Percentiles rank a stretch among this genome's conserved stretches.
Evolutionary conservation across 2,888 invertebrate genomes (phyloP).

Genomic region (Esperia sulphurella): DNA sequence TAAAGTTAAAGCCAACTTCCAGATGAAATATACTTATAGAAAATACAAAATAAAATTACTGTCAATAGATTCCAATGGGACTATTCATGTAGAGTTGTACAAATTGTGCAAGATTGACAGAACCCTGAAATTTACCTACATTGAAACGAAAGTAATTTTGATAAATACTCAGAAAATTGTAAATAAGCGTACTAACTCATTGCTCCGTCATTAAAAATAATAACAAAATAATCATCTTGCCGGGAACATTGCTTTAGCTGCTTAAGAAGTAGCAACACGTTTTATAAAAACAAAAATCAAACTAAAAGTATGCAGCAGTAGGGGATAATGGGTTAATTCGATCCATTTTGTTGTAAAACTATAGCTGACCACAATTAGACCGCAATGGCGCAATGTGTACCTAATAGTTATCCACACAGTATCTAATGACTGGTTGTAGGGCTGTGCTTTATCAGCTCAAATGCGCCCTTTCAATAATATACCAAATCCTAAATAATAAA

Average conservation of each 20-base stretch:
- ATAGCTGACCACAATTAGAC: conserved; percentile 26
- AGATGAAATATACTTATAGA: no score
- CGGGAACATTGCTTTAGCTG: conserved; percentile 7
- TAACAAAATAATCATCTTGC: conserved; percentile 15
- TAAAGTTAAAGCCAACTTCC: no score
- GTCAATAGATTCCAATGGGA: no score
- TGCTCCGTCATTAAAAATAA: conserved; percentile 13
- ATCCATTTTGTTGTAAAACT: conserved; percentile 32
- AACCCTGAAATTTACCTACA: not conserved
- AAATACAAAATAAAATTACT: no score
- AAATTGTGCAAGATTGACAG: not conserved
- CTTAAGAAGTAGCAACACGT: conserved; percentile 14
- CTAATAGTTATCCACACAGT: conserved; percentile 27
- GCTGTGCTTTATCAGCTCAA: not conserved
- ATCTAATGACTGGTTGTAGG: conserved; percentile 27
- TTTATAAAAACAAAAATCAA: conserved; percentile 17
- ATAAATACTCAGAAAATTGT: conserved; percentile 6
- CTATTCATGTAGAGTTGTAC: no score
- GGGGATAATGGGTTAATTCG: conserved; percentile 36
- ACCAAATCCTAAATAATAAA: no score
- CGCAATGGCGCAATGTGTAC: conserved; percentile 16
- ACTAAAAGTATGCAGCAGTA: conserved; percentile 3
- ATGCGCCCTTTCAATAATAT: no score
- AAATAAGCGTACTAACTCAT: conserved; percentile 9
- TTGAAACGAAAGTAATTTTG: no score